phyloP scores from a whole-genome alignment of 2,797 vertebrate genomes.

The Spatula versicolor region DNA sequence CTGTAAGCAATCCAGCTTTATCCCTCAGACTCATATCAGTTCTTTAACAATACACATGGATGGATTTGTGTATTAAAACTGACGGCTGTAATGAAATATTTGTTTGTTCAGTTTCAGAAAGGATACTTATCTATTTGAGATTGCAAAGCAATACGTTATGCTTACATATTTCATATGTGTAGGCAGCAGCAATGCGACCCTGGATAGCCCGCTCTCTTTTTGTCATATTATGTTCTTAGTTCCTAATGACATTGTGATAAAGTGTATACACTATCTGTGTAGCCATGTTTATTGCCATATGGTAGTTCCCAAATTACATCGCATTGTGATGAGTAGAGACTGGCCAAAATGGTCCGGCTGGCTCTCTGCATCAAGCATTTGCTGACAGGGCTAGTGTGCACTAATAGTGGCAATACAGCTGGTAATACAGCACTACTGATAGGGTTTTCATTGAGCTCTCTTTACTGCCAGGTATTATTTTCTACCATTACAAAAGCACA shows the following conservation, averaged over 20 bases:
- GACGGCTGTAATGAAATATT: constrained; percentile 57
- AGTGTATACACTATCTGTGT: constrained; percentile 29
- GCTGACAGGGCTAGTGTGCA: constrained; percentile 20
- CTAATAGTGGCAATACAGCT: constrained; percentile 7
- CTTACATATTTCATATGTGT: constrained; percentile 22
- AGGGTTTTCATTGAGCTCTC: not conserved
- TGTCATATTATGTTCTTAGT: constrained; percentile 28
- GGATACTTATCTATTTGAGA: constrained; percentile 46
- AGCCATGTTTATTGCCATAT: constrained; percentile 68
- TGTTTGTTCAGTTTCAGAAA: constrained; percentile 63
- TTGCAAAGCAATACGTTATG: constrained; percentile 37
- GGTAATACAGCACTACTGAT: constrained; percentile 22
- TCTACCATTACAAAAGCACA: not conserved
- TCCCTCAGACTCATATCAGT: not conserved
- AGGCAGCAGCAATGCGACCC: not conserved
- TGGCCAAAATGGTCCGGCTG: constrained; percentile 46
- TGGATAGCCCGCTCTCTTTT: constrained; percentile 41
- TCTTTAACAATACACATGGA: not conserved
- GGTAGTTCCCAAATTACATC: constrained; percentile 64
- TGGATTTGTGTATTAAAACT: constrained; percentile 63
- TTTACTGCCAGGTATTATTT: constrained; percentile 46
- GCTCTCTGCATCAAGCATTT: constrained; percentile 47
- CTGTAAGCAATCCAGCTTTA: constrained; percentile 31
- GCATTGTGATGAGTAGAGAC: constrained; percentile 27
- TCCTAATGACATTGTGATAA: not conserved